Base-by-base conservation (phyloP, 2,888 invertebrate genomes). In the Vannuccia rotundouncinata region DNA sequence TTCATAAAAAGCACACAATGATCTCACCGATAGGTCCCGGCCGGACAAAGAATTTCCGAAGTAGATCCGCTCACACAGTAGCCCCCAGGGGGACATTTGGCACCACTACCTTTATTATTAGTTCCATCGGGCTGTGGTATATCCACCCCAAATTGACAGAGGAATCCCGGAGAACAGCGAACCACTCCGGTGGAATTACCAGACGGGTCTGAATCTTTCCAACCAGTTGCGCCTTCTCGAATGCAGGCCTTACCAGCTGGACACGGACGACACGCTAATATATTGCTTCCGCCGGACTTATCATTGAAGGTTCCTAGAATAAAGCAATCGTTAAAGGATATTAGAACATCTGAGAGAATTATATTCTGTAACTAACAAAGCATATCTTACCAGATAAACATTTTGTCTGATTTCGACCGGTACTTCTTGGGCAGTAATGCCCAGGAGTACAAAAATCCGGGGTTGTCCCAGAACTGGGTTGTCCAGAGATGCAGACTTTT, bases 21-120 rank as follows among this genome's bases (percentile, higher is more conserved):
- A n/a, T 25, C 73, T 22, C 22, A 73, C 73, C 73, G 73, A 22
- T 83, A 87, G 0, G 86, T 86, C 22, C 86, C 86, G 0, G 85
- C 82, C 1, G 85, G 84, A 79, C 87, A 87, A 5, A 83, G 82
- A 0, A 83, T 81, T 13, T 86, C 85, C 17, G 85, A 85, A 1
- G 84, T 83, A 1, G 86, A 86, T 1, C 86, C 85, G 66, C 81
- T 83, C 0, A 82, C 82, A 82, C 87, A 87, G 82, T 85, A 86
- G 27, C 82, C 85, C 10, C 86, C 87, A 1, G 77, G 79, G 74
- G 87, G 86, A 81, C 87, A 87, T 0, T 82, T 79, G 76, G 85
- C 84, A 59, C 86, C 87, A 1, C 85, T 85, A 5, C 73, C 73
- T 5, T n/a, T 73, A n/a, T 73, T 73, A 5, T 5, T 22, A 5